Percentiles rank a stretch among this genome's conserved stretches.
Conservation (phyloP, 2,888 invertebrate species). For the Acleris literana region DNA sequence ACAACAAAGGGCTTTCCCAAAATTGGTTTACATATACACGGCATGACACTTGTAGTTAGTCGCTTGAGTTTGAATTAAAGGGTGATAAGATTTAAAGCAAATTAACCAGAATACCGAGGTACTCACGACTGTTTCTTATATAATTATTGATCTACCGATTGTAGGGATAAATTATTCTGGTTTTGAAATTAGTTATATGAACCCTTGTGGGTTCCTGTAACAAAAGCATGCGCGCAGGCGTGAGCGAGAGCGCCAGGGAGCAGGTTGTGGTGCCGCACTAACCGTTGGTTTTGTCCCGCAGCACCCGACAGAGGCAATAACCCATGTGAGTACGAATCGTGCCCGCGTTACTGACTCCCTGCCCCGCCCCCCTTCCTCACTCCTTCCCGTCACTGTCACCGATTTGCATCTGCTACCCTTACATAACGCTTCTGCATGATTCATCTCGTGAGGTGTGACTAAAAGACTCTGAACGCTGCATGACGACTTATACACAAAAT, state of each 20-base stretch:
- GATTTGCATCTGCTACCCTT: neutral
- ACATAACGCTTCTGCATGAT: slow-evolving; percentile 1
- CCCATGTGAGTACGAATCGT: slow-evolving; percentile 90
- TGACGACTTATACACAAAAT: too few species aligned
- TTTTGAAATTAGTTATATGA: too few species aligned
- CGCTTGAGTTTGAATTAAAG: slow-evolving; percentile 4
- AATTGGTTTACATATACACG: neutral
- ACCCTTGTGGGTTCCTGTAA: too few species aligned
- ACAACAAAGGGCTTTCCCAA: neutral
- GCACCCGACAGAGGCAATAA: slow-evolving; percentile 93
- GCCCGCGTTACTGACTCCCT: slow-evolving; percentile 20
- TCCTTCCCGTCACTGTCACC: neutral
- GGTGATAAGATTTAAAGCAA: too few species aligned
- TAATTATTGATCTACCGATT: too few species aligned
- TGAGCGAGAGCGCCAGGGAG: neutral
- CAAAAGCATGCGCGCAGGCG: slow-evolving; percentile 6
- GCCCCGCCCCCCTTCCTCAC: slow-evolving; percentile 13
- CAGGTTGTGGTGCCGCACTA: slow-evolving; percentile 47
- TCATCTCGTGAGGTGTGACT: neutral
- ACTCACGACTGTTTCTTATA: too few species aligned
- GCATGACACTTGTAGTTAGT: slow-evolving; percentile 9
- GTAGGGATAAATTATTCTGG: too few species aligned
- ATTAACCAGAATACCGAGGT: too few species aligned
- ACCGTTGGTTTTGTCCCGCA: slow-evolving; percentile 85
- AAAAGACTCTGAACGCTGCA: neutral